phyloP scores from a whole-genome alignment of 2,797 vertebrate genomes.

The Chaenodraco wilsoni region DNA sequence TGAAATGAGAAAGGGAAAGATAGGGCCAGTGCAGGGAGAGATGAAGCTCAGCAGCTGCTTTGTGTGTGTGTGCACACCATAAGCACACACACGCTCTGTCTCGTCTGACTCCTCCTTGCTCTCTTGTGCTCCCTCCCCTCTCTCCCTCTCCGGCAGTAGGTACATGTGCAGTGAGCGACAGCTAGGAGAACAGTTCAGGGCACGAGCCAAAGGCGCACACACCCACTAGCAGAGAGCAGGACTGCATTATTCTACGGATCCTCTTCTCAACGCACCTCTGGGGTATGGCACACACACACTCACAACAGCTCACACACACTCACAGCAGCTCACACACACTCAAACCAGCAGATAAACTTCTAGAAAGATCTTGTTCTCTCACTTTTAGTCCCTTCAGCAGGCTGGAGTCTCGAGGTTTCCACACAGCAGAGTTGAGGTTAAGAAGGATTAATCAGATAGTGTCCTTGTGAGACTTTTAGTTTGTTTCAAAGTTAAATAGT shows the following conservation, averaged over 20 bases:
- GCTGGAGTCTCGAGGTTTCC: conserved; percentile 44
- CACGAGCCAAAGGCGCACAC: conserved; percentile 74
- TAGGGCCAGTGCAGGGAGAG: conserved; percentile 47
- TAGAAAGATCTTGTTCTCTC: conserved; percentile 44
- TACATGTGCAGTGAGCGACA: conserved; percentile 73
- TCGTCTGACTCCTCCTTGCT: conserved; percentile 65
- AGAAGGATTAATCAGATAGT: conserved; percentile 21
- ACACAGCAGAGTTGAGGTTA: conserved; percentile 64
- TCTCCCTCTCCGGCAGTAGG: conserved; percentile 55
- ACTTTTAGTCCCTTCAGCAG: conserved; percentile 34
- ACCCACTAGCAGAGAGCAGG: conserved; percentile 69
- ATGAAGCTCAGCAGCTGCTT: conserved; percentile 58
- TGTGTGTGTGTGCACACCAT: background rate
- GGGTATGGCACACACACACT: conserved; percentile 47
- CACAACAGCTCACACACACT: conserved; percentile 31
- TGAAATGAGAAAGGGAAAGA: conserved; percentile 45
- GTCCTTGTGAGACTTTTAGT: conserved; percentile 16
- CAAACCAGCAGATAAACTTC: conserved; percentile 51
- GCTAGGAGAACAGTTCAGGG: conserved; percentile 73
- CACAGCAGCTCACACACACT: conserved; percentile 24
- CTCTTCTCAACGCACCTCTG: conserved; percentile 51
- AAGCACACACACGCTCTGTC: conserved; percentile 9
- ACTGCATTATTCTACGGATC: conserved; percentile 62
- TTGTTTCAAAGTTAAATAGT: background rate
- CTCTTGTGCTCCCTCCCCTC: conserved; percentile 44